These are phyloP conservation scores for Vimba vimba DNA, from an alignment of 2,113 vertebrate species.

Conservation along the genomic window DNA sequence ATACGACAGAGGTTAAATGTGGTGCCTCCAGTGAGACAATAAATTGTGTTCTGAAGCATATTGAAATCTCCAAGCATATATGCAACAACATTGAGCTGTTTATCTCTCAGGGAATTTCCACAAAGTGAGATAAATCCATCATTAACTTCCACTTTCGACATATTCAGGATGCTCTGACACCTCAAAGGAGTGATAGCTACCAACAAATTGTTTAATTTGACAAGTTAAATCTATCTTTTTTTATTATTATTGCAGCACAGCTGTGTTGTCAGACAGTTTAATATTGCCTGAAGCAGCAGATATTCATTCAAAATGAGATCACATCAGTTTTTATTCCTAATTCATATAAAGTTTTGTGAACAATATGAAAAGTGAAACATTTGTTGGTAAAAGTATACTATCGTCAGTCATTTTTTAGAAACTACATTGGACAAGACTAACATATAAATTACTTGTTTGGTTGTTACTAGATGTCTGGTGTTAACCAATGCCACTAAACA, in stretches of 20 bases:
- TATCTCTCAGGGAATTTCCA: constrained; percentile 14
- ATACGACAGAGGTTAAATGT: neutral
- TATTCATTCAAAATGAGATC: constrained; percentile 1
- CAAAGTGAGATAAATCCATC: constrained; percentile 34
- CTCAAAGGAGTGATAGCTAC: constrained; percentile 29
- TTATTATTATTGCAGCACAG: constrained; percentile 15
- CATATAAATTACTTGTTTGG: neutral
- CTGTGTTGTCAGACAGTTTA: constrained; percentile 32
- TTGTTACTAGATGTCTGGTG: neutral
- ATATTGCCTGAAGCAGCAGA: constrained; percentile 1
- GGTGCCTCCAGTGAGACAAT: neutral
- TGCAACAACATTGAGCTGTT: neutral
- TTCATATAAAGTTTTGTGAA: neutral
- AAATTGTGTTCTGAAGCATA: neutral
- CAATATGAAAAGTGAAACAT: neutral
- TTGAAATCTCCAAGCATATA: neutral
- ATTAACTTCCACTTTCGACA: constrained; percentile 3
- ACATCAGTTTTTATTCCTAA: neutral
- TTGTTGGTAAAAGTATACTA: neutral
- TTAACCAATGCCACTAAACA: neutral
- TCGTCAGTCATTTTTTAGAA: neutral
- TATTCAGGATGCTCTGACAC: constrained; percentile 14
- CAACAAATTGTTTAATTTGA: constrained; percentile 43
- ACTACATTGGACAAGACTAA: neutral
- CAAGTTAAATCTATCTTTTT: constrained; percentile 33